A percentile compares a stretch with the other conserved stretches of the same genome.
phyloP scores from a whole-genome alignment of 2,888 invertebrate species.

The Caenorhabditis japonica region DNA sequence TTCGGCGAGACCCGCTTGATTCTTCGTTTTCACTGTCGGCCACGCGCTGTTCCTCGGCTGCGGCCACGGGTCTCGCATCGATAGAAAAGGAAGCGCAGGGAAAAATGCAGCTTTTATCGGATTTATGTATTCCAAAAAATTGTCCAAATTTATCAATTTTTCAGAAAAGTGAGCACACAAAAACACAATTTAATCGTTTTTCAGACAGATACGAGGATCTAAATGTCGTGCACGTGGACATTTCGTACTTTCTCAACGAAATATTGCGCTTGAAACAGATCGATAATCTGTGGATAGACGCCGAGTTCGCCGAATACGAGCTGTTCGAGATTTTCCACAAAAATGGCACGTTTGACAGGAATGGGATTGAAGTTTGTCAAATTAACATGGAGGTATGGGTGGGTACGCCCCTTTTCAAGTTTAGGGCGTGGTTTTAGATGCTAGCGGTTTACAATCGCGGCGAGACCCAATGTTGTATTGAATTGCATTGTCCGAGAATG shows the following conservation, averaged over 20 bases:
- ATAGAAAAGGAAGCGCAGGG: too few species aligned
- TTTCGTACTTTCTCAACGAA: slow-evolving; percentile 34
- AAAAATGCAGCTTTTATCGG: too few species aligned
- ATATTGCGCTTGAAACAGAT: slow-evolving; percentile 28
- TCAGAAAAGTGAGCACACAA: neutral
- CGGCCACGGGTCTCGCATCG: too few species aligned
- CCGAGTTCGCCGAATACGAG: slow-evolving; percentile 50
- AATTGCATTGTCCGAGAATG: too few species aligned
- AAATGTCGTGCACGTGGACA: slow-evolving; percentile 42
- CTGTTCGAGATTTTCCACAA: slow-evolving; percentile 38
- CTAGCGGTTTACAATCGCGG: slow-evolving; percentile 22
- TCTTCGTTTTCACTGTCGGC: too few species aligned
- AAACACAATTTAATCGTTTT: neutral
- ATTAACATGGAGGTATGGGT: slow-evolving; percentile 32
- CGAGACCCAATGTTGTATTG: slow-evolving; percentile 10
- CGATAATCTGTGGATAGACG: slow-evolving; percentile 51
- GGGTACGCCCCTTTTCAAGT: neutral
- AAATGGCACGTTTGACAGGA: slow-evolving; percentile 23
- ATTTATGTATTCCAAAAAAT: too few species aligned
- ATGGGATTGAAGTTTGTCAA: slow-evolving; percentile 45
- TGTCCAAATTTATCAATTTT: slow-evolving; percentile 16
- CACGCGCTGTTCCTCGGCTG: too few species aligned
- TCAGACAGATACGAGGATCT: slow-evolving; percentile 30
- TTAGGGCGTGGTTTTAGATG: neutral
- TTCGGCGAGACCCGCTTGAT: too few species aligned